Base-by-base conservation (phyloP, 2,888 invertebrate genomes). In the Chrysolina oricalcia region DNA sequence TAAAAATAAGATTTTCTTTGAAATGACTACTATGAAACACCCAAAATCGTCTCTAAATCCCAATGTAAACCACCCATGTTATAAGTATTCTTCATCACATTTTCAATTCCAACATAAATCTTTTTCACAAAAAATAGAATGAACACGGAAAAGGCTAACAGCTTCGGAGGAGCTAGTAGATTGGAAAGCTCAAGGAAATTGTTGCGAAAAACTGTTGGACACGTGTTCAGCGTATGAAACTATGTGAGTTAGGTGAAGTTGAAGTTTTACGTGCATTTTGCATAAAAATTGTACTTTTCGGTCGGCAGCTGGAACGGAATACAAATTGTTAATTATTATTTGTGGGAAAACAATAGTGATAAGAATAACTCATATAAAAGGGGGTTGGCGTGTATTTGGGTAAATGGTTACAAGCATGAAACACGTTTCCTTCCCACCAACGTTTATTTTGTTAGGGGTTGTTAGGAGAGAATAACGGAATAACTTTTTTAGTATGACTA, bases 211-310 rank as follows among this genome's bases (percentile, higher is more conserved):
- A 80, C 72, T 75, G 70, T 73, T 66, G 71, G 71, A 76, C 74
- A 77, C 80, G 80, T 80, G 80, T 76, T 56, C 75, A 71, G 80
- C 70, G 76, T 80, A 59, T 67, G 76, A 66, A 78, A 80, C 73
- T 76, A 77, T 70, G 74, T 70, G 74, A 71, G 70, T 48, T 64
- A 35, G 65, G 40, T 53, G 68, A 19, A 63, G 21, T 56, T 50
- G 69, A 70, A 63, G 15, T 69, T 69, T 64, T 11, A 27, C 40
- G 19, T 19, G 9, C 27, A 69, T 62, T 73, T 50, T 69, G 53
- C 64, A 64, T 63, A 15, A 48, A 75, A 75, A 75, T 69, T 71
- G 73, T 59, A 8, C 2, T 17, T 35, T 59, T 59, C 35, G n/a
- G 59, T 59, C 11, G 2, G 15, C 8, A 2, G n/a, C 59, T n/a